Conservation (phyloP, 2,888 invertebrate genomes). For the Drymonia ruficornis region DNA sequence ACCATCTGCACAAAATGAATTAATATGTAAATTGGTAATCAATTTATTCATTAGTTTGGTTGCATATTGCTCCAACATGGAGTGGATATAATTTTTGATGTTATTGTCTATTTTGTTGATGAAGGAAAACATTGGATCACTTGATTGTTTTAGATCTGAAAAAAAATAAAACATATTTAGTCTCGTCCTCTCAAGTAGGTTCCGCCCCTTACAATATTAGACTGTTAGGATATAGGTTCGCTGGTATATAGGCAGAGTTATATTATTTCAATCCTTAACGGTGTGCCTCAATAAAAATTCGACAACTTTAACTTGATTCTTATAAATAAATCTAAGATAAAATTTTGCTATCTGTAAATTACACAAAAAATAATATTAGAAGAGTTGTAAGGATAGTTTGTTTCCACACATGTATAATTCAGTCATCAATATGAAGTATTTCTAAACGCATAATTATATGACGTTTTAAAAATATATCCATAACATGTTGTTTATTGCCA, state of each 20-base stretch:
- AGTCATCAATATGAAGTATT: not conserved
- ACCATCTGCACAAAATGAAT: slow-evolving; percentile 55
- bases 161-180: slow-evolving; percentile 11
- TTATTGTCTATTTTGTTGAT: slow-evolving; percentile 22
- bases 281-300: too few relatives aligned
- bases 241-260: too few relatives aligned
- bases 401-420: too few relatives aligned
- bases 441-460: too few relatives aligned
- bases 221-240: not conserved
- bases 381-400: too few relatives aligned
- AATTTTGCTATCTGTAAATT: too few relatives aligned
- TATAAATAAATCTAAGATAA: too few relatives aligned
- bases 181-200: not conserved
- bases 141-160: slow-evolving; percentile 39
- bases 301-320: too few relatives aligned
- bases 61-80: slow-evolving; percentile 50
- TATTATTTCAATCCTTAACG: too few relatives aligned
- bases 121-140: slow-evolving; percentile 21
- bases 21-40: slow-evolving; percentile 47
- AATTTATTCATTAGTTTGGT: slow-evolving; percentile 56
- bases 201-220: not conserved
- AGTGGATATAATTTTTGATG: slow-evolving; percentile 41
- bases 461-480: too few relatives aligned
- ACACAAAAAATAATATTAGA: too few relatives aligned
- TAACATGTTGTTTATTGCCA: not conserved